Conservation (phyloP, 2,888 invertebrate genomes). For the Phaonia tiefii region DNA sequence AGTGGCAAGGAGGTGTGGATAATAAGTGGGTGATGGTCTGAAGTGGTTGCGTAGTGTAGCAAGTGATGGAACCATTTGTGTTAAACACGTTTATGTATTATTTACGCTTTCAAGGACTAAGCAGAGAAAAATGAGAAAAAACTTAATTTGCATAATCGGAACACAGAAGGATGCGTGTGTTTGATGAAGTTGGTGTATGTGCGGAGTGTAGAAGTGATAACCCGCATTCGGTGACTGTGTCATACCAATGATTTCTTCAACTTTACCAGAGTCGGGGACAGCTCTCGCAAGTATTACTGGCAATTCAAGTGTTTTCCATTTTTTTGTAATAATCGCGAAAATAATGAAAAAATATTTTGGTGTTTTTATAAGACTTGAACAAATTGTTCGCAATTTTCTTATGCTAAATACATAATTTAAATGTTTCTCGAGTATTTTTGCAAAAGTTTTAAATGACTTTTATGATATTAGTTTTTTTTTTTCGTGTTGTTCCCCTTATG, state of each 20-base stretch:
- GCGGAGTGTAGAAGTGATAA: too few relatives aligned
- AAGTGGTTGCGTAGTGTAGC: not conserved
- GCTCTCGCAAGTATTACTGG: too few relatives aligned
- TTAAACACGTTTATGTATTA: constrained; percentile 48
- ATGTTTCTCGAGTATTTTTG: too few relatives aligned
- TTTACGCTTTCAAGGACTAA: constrained; percentile 32
- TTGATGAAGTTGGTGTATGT: too few relatives aligned
- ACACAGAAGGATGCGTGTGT: not conserved
- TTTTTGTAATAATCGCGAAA: not conserved
- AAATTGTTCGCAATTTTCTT: not conserved
- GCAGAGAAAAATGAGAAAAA: not conserved
- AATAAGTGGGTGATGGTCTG: not conserved
- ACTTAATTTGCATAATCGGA: constrained; percentile 34
- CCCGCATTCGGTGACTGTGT: too few relatives aligned
- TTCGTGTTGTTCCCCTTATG: not conserved
- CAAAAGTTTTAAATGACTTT: not conserved
- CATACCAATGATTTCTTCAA: too few relatives aligned
- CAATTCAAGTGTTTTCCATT: constrained; percentile 10
- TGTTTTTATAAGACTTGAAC: constrained; percentile 1
- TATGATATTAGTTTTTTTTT: not conserved
- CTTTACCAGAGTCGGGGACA: too few relatives aligned
- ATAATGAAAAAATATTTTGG: not conserved
- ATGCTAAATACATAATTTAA: not conserved
- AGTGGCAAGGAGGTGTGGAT: not conserved
- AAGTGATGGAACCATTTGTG: constrained; percentile 39